A percentile compares a stretch with the other conserved stretches of the same genome.
Evolutionary conservation across 1,140 invertebrate species (phyloP).

Genomic region (Druon quercuslanigerum): DNA sequence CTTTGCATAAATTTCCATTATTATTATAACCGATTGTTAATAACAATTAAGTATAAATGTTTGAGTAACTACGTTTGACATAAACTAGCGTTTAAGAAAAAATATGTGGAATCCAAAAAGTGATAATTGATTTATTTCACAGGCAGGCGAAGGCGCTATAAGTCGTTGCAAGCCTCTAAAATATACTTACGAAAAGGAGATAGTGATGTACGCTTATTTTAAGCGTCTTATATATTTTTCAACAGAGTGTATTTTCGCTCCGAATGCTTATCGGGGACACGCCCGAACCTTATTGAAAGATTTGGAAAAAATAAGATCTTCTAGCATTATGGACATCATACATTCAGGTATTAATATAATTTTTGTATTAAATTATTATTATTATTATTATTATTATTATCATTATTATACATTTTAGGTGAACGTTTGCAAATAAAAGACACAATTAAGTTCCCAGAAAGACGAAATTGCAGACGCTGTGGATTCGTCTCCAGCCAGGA

Average conservation of each 20-base stretch:
- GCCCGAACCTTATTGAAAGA: conserved; percentile 96
- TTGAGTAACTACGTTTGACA: not conserved
- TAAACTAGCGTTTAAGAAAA: not conserved
- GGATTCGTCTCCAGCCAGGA: conserved; percentile 97
- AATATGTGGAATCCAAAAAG: conserved; percentile 8
- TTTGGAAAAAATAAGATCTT: conserved; percentile 94
- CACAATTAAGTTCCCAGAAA: conserved; percentile 86
- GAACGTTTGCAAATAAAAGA: conserved; percentile 91
- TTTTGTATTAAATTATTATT: conserved; percentile 1
- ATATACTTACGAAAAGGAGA: conserved; percentile 99
- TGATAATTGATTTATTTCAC: conserved; percentile 44
- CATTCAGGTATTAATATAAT: conserved; percentile 85
- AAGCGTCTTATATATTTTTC: conserved; percentile 99
- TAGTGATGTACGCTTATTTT: conserved; percentile 99
- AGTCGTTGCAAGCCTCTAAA: conserved; percentile 98
- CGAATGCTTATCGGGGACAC: conserved; percentile 97
- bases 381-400: not conserved
- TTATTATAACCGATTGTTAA: too few relatives aligned
- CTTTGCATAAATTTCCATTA: too few relatives aligned
- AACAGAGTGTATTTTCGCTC: conserved; percentile 98
- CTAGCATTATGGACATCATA: conserved; percentile 98
- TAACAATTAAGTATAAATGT: too few relatives aligned
- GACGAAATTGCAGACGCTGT: conserved; percentile 90
- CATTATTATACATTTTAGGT: conserved; percentile 76
- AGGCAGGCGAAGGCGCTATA: conserved; percentile 90